Percentiles rank a stretch among this genome's conserved stretches.
These are phyloP conservation scores for Alectura lathami DNA, from an alignment of 2,113 vertebrate genomes.

Conservation along the genomic window DNA sequence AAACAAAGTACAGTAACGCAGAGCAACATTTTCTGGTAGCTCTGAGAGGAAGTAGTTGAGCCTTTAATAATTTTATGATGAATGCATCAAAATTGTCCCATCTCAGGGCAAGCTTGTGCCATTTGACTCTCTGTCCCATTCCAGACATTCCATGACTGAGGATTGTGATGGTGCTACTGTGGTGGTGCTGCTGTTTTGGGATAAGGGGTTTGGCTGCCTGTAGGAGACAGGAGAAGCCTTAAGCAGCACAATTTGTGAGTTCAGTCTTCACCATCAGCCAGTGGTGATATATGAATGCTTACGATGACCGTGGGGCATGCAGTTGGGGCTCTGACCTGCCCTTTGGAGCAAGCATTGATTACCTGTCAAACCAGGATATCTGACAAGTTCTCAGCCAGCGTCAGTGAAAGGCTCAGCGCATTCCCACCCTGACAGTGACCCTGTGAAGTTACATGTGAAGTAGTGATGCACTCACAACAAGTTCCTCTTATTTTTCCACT, in stretches of 20 bases:
- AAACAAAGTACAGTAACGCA: background rate
- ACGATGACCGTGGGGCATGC: fast-evolving
- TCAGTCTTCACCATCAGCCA: background rate
- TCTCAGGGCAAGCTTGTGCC: background rate
- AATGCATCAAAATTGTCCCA: background rate
- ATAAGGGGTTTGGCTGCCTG: background rate
- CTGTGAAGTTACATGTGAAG: background rate
- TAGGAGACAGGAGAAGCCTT: background rate
- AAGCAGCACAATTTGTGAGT: background rate
- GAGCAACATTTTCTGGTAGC: fast-evolving
- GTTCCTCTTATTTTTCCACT: background rate
- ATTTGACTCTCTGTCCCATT: background rate
- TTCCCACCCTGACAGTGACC: background rate
- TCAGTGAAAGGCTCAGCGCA: background rate
- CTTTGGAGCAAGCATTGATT: background rate
- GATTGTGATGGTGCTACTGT: background rate
- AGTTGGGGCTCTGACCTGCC: background rate
- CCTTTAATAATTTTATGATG: background rate
- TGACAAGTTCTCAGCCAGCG: background rate
- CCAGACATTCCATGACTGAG: no score
- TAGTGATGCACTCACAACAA: background rate
- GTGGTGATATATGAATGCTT: background rate
- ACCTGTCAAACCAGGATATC: background rate
- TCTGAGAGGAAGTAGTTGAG: background rate
- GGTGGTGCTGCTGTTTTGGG: background rate